Conservation (phyloP, 1,140 invertebrate species). For the Dendroctonus valens region DNA sequence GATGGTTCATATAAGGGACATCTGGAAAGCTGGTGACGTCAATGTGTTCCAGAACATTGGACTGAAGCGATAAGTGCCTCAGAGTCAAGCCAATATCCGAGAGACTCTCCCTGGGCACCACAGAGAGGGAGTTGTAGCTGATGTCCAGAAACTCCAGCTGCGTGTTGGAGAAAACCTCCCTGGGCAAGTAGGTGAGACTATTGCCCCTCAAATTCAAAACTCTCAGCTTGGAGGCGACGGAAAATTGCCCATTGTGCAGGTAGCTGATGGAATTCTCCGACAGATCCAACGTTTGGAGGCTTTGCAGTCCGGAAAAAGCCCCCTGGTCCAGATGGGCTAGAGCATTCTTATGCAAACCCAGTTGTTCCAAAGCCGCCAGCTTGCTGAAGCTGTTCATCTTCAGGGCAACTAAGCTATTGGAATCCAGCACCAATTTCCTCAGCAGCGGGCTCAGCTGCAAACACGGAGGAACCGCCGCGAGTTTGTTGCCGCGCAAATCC, state of each 20-base stretch:
- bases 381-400: slow-evolving; percentile 71
- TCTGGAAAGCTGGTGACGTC: slow-evolving; percentile 84
- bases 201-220: slow-evolving; percentile 76
- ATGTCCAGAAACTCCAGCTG: slow-evolving; percentile 78
- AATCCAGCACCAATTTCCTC: slow-evolving; percentile 66
- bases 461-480: slow-evolving; percentile 64
- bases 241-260: slow-evolving; percentile 78
- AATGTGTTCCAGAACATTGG: slow-evolving; percentile 82
- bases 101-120: slow-evolving; percentile 69
- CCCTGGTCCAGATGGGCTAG: slow-evolving; percentile 70
- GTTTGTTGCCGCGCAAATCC: slow-evolving; percentile 68
- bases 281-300: slow-evolving; percentile 75
- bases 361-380: slow-evolving; percentile 66
- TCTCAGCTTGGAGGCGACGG: slow-evolving; percentile 71
- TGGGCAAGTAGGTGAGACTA: slow-evolving; percentile 69
- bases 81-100: slow-evolving; percentile 73
- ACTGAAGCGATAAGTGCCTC: slow-evolving; percentile 71
- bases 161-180: slow-evolving; percentile 78
- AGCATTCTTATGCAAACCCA: slow-evolving; percentile 73
- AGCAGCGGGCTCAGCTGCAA: slow-evolving; percentile 63
- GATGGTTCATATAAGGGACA: slow-evolving; percentile 72
- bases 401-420: slow-evolving; percentile 70
- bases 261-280: slow-evolving; percentile 74
- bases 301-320: slow-evolving; percentile 70
- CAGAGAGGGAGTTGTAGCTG: slow-evolving; percentile 73